A percentile compares a stretch with the other conserved stretches of the same genome.
phyloP scores from a whole-genome alignment of 2,888 invertebrate genomes.

The Mimachlamys varia region DNA sequence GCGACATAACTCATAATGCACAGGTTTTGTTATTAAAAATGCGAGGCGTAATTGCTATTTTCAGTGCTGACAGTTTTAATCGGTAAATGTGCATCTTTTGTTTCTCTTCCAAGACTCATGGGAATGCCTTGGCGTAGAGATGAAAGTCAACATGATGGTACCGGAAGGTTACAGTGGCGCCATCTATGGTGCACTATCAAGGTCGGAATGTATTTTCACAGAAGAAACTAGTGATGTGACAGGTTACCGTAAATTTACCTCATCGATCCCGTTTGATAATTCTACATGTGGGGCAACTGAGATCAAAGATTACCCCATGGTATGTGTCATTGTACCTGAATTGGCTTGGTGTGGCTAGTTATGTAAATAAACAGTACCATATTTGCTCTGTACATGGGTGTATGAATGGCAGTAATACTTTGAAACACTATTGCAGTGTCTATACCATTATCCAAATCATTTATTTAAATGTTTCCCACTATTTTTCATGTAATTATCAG shows the following conservation, averaged over 20 bases:
- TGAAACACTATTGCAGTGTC: no score
- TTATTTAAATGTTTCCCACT: no score
- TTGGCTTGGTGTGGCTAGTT: no score
- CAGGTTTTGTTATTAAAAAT: no score
- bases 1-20: no score
- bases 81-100: neutral
- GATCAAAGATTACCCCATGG: neutral
- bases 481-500: no score
- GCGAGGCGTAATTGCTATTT: no score
- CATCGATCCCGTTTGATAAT: neutral
- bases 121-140: neutral
- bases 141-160: conserved; percentile 12
- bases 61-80: no score
- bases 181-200: neutral
- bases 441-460: no score
- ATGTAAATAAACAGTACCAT: no score
- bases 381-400: no score
- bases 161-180: conserved; percentile 11
- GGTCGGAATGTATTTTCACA: neutral
- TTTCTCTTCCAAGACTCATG: neutral
- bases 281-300: neutral
- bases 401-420: no score
- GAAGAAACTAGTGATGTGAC: neutral
- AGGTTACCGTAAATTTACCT: neutral
- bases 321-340: neutral